phyloP scores from a whole-genome alignment of 2,888 invertebrate species.

The Meteorus cinctellus region DNA sequence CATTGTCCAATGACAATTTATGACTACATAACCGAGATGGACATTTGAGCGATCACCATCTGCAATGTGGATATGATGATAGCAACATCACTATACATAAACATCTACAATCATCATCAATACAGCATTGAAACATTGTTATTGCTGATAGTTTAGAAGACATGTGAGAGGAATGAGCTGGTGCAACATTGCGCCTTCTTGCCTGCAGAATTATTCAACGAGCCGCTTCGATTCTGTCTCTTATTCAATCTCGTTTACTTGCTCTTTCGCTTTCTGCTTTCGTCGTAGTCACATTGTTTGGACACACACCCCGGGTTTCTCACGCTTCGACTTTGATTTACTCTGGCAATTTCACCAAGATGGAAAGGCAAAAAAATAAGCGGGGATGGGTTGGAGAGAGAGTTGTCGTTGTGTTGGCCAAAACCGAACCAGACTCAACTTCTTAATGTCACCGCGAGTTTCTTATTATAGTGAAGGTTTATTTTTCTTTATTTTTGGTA shows the following conservation, averaged over 20 bases:
- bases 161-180: not conserved
- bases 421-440: slow-evolving; percentile 23
- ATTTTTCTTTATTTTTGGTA: not conserved
- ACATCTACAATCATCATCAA: not conserved
- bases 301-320: not conserved
- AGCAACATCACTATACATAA: not conserved
- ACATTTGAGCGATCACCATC: not conserved
- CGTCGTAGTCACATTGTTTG: slow-evolving; percentile 24
- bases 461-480: not conserved
- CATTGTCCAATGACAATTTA: slow-evolving; percentile 64
- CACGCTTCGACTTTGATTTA: slow-evolving; percentile 39
- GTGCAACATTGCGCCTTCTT: not conserved
- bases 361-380: not conserved
- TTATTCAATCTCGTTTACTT: not conserved
- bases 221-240: not conserved
- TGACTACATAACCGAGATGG: slow-evolving; percentile 58
- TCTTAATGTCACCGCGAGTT: slow-evolving; percentile 28
- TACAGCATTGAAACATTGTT: not conserved
- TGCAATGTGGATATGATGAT: not conserved
- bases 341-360: slow-evolving; percentile 31
- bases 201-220: slow-evolving; percentile 5
- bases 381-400: not conserved
- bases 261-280: not conserved
- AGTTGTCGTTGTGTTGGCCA: slow-evolving; percentile 3
- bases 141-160: not conserved